phyloP scores from a whole-genome alignment of 2,797 vertebrate genomes.

The Sebastes oblongus region DNA sequence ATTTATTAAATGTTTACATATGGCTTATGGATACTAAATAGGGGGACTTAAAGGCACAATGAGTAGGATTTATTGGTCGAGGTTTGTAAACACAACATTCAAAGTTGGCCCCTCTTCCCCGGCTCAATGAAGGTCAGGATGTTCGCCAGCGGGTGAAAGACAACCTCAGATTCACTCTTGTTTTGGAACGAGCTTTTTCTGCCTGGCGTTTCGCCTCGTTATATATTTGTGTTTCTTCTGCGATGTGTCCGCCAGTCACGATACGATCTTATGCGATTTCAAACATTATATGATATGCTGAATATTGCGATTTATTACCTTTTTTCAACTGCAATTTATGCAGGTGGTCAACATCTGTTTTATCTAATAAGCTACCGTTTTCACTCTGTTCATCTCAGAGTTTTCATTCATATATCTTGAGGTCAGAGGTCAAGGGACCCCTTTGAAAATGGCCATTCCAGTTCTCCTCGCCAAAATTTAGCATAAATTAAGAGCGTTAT shows the following conservation, averaged over 20 bases:
- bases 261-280: too few species aligned
- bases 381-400: fast-evolving
- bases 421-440: too few species aligned
- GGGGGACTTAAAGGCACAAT: not conserved
- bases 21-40: not conserved
- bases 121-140: not conserved
- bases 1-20: not conserved
- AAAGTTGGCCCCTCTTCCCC: not conserved
- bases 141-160: not conserved
- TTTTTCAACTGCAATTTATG: too few species aligned
- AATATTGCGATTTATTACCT: too few species aligned
- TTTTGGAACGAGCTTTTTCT: not conserved
- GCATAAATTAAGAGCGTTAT: fast-evolving
- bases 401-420: too few species aligned
- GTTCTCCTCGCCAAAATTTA: too few species aligned
- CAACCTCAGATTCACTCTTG: not conserved
- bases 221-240: not conserved
- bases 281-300: too few species aligned
- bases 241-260: not conserved
- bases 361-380: too few species aligned
- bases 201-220: not conserved
- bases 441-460: fast-evolving
- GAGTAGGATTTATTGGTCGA: not conserved
- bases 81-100: not conserved
- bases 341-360: too few species aligned